Percentiles rank a stretch among this genome's conserved stretches.
These are phyloP conservation scores for Tinamus guttatus DNA, from an alignment of 2,113 vertebrate genomes.

Conservation along the genomic window DNA sequence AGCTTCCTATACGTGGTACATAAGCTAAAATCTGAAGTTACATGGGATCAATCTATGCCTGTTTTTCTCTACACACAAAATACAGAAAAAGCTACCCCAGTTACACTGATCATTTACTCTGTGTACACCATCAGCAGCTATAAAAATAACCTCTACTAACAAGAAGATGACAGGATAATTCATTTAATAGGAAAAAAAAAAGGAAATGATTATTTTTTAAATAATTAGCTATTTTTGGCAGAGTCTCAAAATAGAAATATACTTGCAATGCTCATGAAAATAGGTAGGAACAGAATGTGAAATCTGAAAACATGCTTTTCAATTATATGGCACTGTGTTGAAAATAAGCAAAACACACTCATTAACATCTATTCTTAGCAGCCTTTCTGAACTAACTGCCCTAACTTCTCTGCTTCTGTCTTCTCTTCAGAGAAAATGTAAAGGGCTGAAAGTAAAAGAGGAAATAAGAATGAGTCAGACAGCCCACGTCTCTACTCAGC, in stretches of 20 bases:
- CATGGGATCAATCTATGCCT: background rate
- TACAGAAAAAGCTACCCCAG: background rate
- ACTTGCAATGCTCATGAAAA: slow-evolving; percentile 9
- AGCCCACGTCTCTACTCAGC: background rate
- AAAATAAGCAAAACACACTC: slow-evolving; percentile 37
- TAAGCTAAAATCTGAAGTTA: background rate
- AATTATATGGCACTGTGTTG: background rate
- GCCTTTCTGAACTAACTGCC: slow-evolving; percentile 19
- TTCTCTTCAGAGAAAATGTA: background rate
- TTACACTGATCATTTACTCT: background rate
- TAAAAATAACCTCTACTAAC: slow-evolving; percentile 33
- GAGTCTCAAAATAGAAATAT: slow-evolving; percentile 30
- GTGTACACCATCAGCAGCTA: background rate
- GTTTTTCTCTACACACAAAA: background rate
- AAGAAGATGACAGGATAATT: background rate
- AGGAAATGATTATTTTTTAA: background rate
- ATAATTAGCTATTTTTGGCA: slow-evolving; percentile 23
- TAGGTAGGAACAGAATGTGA: slow-evolving; percentile 51
- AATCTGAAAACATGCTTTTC: slow-evolving; percentile 32
- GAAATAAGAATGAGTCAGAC: slow-evolving; percentile 3
- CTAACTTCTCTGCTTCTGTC: background rate
- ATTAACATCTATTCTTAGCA: slow-evolving; percentile 33
- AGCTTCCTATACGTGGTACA: background rate
- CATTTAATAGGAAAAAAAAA: background rate
- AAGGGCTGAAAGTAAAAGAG: background rate